phyloP scores from a whole-genome alignment of 1,140 invertebrate species.

The Chelonus insularis region DNA sequence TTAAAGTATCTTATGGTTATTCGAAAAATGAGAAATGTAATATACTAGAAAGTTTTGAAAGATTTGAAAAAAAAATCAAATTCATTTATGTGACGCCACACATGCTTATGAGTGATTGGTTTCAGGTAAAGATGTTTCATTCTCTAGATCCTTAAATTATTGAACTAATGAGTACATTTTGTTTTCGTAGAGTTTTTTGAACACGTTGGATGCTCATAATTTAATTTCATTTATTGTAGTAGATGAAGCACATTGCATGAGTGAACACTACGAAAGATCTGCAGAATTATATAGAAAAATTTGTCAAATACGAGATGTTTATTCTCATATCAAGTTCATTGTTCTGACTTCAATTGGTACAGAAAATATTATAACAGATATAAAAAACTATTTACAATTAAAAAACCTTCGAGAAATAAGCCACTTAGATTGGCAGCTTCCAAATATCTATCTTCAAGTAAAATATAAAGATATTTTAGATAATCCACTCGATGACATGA shows the following conservation, averaged over 20 bases:
- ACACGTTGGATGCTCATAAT: not conserved
- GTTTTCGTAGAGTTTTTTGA: not conserved
- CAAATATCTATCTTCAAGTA: not conserved
- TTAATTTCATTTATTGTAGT: not conserved
- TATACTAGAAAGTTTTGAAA: not conserved
- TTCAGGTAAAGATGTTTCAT: no score
- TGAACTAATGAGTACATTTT: not conserved
- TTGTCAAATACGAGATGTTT: not conserved
- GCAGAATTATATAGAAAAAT: not conserved
- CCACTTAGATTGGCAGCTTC: not conserved
- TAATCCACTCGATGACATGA: not conserved
- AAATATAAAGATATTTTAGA: not conserved
- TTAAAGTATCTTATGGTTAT: not conserved
- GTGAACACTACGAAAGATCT: not conserved
- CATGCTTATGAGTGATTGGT: no score
- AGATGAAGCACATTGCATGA: not conserved
- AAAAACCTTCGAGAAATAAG: not conserved
- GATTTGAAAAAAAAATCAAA: no score
- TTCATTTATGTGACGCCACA: no score
- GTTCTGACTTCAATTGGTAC: not conserved
- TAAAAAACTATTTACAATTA: not conserved
- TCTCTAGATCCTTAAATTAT: no score
- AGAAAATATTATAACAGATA: not conserved
- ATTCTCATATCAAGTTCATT: not conserved
- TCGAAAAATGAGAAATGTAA: not conserved